phyloP scores from a whole-genome alignment of 2,113 vertebrate species.

The Nothobranchius kuhntae region DNA sequence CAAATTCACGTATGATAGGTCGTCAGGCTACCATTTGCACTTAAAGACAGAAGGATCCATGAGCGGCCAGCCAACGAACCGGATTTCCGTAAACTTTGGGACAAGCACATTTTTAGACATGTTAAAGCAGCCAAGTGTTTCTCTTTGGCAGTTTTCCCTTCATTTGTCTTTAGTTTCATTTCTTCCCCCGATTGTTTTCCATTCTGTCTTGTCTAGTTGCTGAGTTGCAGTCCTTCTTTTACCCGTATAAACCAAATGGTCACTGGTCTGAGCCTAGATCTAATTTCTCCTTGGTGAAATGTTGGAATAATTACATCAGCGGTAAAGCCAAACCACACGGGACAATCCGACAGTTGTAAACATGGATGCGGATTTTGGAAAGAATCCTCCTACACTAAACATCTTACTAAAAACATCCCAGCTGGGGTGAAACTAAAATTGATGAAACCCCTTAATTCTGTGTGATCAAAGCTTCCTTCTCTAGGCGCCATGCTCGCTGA shows the following conservation, averaged over 20 bases:
- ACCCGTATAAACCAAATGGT: conserved; percentile 28
- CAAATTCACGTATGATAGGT: too few species aligned
- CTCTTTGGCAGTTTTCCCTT: conserved; percentile 24
- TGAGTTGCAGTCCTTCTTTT: conserved; percentile 53
- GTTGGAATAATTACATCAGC: conserved; percentile 64
- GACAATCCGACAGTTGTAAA: conserved; percentile 53
- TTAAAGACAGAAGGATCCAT: conserved; percentile 36
- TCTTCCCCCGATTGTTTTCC: conserved; percentile 20
- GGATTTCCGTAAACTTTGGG: conserved; percentile 15
- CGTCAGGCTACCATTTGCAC: neutral
- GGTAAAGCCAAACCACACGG: conserved; percentile 46
- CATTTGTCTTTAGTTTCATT: neutral
- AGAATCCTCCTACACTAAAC: conserved; percentile 15
- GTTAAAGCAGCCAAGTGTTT: conserved; percentile 25
- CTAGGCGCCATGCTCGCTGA: neutral
- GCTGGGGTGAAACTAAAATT: neutral
- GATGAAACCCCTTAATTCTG: conserved; percentile 3
- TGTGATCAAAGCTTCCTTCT: conserved; percentile 3
- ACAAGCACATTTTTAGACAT: conserved; percentile 30
- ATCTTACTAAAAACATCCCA: conserved; percentile 3
- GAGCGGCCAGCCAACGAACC: conserved; percentile 18
- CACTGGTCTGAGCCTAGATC: conserved; percentile 40
- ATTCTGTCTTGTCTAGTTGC: conserved; percentile 34
- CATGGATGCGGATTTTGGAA: conserved; percentile 52
- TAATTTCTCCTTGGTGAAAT: conserved; percentile 59